A percentile compares a stretch with the other conserved stretches of the same genome.
These are phyloP conservation scores for Oceanodroma leucorhoa DNA, from an alignment of 2,797 vertebrate genomes.

Conservation along the genomic window DNA sequence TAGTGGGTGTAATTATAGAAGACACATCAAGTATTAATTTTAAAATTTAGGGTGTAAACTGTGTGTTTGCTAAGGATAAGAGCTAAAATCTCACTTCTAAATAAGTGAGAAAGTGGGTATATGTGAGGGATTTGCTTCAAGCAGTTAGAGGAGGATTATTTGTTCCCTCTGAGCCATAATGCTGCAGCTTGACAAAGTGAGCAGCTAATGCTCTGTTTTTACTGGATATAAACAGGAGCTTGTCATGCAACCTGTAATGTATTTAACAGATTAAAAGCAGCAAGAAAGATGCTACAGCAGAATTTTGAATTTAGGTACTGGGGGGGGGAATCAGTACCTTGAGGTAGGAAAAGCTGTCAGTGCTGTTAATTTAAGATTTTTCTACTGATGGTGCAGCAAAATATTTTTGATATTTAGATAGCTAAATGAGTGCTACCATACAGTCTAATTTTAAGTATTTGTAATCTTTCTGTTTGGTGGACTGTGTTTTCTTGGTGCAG, in stretches of 20 bases:
- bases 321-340: neutral
- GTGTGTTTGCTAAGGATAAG: neutral
- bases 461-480: neutral
- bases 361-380: neutral
- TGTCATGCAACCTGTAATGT: neutral
- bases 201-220: neutral
- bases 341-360: neutral
- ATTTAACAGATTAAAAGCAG: neutral
- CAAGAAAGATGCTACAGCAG: neutral
- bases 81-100: neutral
- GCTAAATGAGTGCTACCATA: neutral
- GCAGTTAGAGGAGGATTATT: neutral
- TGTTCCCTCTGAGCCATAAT: neutral
- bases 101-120: neutral
- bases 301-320: neutral
- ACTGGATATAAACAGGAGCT: neutral
- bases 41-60: neutral
- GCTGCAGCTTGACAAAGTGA: neutral
- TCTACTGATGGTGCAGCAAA: neutral
- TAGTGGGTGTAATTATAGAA: neutral
- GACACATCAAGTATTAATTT: neutral
- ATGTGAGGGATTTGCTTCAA: neutral
- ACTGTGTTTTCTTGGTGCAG: rapidly evolving
- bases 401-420: neutral
- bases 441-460: neutral